These are phyloP conservation scores for Dolichallabes microphthalmus DNA, from an alignment of 2,113 vertebrate species.

Conservation along the genomic window DNA sequence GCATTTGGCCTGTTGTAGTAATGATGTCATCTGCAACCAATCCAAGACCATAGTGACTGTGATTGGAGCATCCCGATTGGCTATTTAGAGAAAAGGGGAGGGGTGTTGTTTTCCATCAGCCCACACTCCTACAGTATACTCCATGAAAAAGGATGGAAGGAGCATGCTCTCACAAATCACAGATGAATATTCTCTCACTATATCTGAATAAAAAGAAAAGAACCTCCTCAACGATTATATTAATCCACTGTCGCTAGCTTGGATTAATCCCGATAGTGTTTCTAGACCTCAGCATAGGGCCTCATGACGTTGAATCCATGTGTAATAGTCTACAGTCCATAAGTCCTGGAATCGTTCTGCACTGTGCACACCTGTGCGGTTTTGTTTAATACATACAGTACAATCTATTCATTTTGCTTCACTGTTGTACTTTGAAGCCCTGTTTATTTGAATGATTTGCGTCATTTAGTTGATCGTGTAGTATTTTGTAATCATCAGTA, in stretches of 20 bases:
- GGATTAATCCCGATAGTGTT: neutral
- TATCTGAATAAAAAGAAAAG: neutral
- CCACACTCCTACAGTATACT: slow-evolving; percentile 29
- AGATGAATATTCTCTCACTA: neutral
- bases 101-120: slow-evolving; percentile 32
- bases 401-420: neutral
- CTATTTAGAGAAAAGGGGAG: slow-evolving; percentile 31
- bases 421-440: neutral
- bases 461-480: neutral
- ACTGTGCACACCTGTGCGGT: neutral
- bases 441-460: neutral
- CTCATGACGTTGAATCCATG: neutral
- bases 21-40: slow-evolving; percentile 75
- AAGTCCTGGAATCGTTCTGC: neutral
- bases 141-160: slow-evolving; percentile 9
- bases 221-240: neutral
- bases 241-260: neutral
- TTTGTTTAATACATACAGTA: neutral
- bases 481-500: neutral
- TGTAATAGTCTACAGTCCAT: neutral
- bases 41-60: slow-evolving; percentile 72
- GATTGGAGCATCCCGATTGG: slow-evolving; percentile 57
- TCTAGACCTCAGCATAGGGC: neutral
- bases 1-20: slow-evolving; percentile 66
- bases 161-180: neutral